Evolutionary conservation across 2,797 vertebrate species (phyloP).

Genomic region (Acropternis orthonyx): DNA sequence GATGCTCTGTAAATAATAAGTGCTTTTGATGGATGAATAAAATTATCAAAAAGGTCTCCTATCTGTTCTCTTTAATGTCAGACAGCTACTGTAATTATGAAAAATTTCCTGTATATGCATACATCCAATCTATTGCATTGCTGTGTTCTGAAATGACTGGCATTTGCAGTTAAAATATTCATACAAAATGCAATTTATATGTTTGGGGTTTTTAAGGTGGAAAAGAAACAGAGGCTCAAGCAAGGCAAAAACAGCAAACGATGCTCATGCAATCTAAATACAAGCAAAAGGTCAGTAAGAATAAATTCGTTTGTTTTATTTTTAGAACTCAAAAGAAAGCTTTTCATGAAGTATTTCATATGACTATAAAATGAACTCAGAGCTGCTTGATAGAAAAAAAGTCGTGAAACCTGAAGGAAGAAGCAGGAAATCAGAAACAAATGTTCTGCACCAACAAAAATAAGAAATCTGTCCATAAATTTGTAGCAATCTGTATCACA

Average conservation of each 20-base stretch:
- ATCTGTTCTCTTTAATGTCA: conserved; percentile 27
- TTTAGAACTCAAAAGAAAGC: background rate
- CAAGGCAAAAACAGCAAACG: conserved; percentile 78
- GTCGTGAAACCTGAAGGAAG: background rate
- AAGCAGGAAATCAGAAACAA: conserved; percentile 8
- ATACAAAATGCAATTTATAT: background rate
- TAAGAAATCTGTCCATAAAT: conserved; percentile 4
- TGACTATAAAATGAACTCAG: background rate
- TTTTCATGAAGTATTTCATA: background rate
- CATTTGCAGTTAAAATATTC: conserved; percentile 48
- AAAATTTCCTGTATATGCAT: background rate
- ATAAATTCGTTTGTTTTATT: background rate
- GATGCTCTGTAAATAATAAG: conserved; percentile 30
- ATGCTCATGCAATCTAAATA: conserved; percentile 74
- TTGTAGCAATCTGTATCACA: background rate
- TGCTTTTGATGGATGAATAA: conserved; percentile 12
- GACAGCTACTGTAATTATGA: conserved; percentile 36
- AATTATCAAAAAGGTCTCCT: conserved; percentile 27
- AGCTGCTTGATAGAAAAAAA: conserved; percentile 20
- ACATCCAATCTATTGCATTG: background rate
- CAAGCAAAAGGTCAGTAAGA: conserved; percentile 82
- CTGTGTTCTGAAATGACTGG: conserved; percentile 25
- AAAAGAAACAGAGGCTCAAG: conserved; percentile 73
- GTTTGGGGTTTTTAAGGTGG: conserved; percentile 78
- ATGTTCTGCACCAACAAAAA: conserved; percentile 10